A percentile compares a stretch with the other conserved stretches of the same genome.
These are phyloP conservation scores for Plectropomus leopardus DNA, from an alignment of 2,113 vertebrate species.

Conservation along the genomic window DNA sequence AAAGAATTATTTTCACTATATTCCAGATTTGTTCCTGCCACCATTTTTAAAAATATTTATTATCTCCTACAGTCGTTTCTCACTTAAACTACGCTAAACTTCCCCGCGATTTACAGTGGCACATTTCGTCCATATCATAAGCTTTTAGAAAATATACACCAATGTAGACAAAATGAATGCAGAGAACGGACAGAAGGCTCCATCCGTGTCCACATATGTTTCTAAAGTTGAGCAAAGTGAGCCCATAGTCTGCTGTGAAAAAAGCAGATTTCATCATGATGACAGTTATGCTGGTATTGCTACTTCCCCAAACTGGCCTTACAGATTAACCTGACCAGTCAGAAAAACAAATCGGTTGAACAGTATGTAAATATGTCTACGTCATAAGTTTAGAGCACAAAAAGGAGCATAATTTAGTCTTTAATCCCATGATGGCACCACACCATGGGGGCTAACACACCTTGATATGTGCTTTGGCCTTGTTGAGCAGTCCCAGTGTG, in stretches of 20 bases:
- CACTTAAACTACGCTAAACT: no score
- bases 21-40: no score
- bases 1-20: no score
- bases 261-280: not conserved
- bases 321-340: not conserved
- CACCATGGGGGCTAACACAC: slow-evolving; percentile 74
- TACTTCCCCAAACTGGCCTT: not conserved
- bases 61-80: no score
- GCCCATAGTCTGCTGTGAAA: not conserved
- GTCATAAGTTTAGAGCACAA: slow-evolving; percentile 1
- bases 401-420: not conserved
- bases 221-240: no score
- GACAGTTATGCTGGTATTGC: not conserved
- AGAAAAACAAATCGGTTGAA: not conserved
- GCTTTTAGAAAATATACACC: no score
- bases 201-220: no score
- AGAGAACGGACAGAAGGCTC: no score
- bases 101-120: no score
- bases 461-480: slow-evolving; percentile 98
- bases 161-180: no score
- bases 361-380: not conserved
- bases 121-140: no score
- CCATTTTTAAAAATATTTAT: no score
- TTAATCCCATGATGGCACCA: not conserved
- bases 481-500: slow-evolving; percentile 96